Conservation (phyloP, 2,888 invertebrate species). For the Mesorhabditis sp. region DNA sequence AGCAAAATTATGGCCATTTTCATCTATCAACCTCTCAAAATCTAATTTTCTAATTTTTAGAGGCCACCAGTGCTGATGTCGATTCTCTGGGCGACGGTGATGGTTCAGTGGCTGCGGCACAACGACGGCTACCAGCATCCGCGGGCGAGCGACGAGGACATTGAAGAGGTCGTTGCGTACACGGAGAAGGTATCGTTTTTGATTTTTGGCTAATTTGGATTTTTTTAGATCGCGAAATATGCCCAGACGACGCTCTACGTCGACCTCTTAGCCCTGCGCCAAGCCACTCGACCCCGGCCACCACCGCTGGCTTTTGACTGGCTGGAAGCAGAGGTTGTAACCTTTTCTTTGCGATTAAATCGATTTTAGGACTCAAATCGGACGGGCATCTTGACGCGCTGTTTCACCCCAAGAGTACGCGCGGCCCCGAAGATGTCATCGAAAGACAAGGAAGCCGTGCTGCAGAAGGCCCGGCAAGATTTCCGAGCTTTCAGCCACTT, state of each 20-base stretch:
- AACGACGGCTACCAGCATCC: background rate
- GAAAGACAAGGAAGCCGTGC: background rate
- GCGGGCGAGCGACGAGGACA: background rate
- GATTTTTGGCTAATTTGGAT: background rate
- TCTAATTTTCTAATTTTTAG: background rate
- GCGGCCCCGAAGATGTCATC: background rate
- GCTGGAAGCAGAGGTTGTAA: background rate
- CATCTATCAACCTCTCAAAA: no score
- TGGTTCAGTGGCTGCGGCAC: conserved; percentile 5
- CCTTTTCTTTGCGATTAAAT: background rate
- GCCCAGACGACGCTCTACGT: background rate
- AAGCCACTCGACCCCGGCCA: background rate
- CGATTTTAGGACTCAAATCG: background rate
- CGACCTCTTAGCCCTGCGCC: background rate
- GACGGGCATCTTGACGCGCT: no score
- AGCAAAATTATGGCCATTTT: no score
- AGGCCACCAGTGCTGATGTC: background rate
- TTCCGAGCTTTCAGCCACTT: background rate
- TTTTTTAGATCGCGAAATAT: background rate
- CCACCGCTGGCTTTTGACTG: background rate
- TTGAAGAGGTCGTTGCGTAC: background rate
- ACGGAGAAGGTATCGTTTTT: background rate
- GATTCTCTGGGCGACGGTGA: background rate
- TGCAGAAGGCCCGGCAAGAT: background rate
- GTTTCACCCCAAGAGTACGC: no score